Conservation (phyloP, 2,797 vertebrate species). For the Poecilia wingei region DNA sequence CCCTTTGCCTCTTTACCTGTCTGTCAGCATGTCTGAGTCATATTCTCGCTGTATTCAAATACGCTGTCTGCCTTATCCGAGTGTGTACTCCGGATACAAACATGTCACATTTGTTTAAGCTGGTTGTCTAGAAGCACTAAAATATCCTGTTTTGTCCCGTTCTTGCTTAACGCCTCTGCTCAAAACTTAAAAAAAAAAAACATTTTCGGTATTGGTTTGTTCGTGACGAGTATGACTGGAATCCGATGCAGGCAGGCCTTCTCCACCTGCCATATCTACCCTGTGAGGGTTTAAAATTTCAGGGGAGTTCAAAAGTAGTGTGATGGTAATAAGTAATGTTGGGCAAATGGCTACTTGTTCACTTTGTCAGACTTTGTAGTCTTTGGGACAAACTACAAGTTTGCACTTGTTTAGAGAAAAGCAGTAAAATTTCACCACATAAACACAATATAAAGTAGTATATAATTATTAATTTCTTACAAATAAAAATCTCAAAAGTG, state of each 20-base stretch:
- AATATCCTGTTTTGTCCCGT: not conserved
- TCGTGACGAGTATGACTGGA: conserved; percentile 55
- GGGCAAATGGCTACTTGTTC: conserved; percentile 23
- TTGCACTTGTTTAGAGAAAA: not conserved
- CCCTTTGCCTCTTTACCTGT: conserved; percentile 8
- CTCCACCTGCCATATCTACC: conserved; percentile 38
- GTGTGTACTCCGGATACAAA: not conserved
- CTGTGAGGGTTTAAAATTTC: conserved; percentile 26
- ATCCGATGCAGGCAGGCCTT: conserved; percentile 41
- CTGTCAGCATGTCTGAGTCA: conserved; percentile 1
- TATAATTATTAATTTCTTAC: not conserved
- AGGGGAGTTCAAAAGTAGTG: conserved; percentile 17
- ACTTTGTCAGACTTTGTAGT: not conserved
- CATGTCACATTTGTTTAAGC: not conserved
- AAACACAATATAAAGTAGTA: not conserved
- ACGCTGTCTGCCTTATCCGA: not conserved
- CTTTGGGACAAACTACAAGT: not conserved
- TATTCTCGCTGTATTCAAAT: conserved; percentile 22
- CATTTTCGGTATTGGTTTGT: conserved; percentile 53
- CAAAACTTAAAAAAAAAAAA: not conserved
- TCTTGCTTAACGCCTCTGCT: conserved; percentile 5
- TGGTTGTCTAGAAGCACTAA: not conserved
- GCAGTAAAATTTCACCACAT: not conserved
- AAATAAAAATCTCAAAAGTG: not conserved
- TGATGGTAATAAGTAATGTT: conserved; percentile 20